A percentile compares a stretch with the other conserved stretches of the same genome.
These are phyloP conservation scores for Automeris io DNA, from an alignment of 2,888 invertebrate genomes.

Conservation along the genomic window DNA sequence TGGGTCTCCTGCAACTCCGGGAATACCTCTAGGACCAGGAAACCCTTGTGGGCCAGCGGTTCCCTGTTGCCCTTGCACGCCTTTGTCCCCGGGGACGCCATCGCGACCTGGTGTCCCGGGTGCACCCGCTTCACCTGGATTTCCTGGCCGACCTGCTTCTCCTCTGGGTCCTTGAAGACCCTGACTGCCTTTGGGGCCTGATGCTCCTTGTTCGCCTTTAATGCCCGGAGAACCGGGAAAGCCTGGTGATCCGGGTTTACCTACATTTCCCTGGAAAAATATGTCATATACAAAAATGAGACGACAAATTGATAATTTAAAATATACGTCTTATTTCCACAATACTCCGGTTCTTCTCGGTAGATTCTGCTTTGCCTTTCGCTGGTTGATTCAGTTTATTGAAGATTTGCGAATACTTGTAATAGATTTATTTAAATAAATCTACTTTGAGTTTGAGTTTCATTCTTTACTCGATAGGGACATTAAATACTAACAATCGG, in stretches of 20 bases:
- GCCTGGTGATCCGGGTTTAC: slow-evolving; percentile 90
- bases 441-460: no score
- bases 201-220: slow-evolving; percentile 86
- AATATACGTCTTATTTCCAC: no score
- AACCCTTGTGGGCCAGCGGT: slow-evolving; percentile 87
- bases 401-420: no score
- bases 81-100: slow-evolving; percentile 89
- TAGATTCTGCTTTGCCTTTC: no score
- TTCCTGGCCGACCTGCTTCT: slow-evolving; percentile 87
- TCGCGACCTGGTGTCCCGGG: slow-evolving; percentile 87
- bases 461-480: no score
- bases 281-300: no score
- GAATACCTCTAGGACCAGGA: slow-evolving; percentile 87
- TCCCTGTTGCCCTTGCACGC: slow-evolving; percentile 84
- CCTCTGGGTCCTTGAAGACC: slow-evolving; percentile 89
- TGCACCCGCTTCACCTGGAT: slow-evolving; percentile 85
- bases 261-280: slow-evolving; percentile 80
- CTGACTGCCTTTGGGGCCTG: slow-evolving; percentile 88
- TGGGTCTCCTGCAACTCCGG: slow-evolving; percentile 84
- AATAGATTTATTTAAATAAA: no score
- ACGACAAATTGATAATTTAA: no score
- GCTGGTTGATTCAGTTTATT: no score
- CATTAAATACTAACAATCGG: no score
- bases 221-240: slow-evolving; percentile 88
- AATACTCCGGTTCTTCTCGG: no score